Conservation (phyloP, 2,113 vertebrate species). For the Laticauda colubrina region DNA sequence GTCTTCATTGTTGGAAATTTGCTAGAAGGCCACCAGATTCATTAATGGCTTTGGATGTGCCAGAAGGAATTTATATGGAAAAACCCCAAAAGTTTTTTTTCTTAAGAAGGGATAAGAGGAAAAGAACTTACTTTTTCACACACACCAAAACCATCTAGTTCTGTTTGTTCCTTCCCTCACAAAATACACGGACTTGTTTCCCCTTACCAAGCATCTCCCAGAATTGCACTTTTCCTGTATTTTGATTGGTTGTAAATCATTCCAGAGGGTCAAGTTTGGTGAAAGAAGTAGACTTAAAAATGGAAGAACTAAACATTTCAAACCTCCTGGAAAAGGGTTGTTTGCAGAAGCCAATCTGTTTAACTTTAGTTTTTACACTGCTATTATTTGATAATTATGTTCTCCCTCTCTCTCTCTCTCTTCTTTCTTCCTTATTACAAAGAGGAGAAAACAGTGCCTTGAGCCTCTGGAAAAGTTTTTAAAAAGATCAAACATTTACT, state of each 20-base stretch:
- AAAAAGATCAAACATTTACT: background rate
- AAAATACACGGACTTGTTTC: background rate
- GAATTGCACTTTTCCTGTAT: background rate
- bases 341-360: background rate
- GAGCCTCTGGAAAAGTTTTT: background rate
- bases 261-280: background rate
- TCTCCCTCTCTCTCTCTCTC: background rate
- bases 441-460: conserved; percentile 14
- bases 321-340: background rate
- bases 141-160: background rate
- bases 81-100: background rate
- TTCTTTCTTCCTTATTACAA: background rate
- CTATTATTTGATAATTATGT: background rate
- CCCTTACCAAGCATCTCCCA: background rate
- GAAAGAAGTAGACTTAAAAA: background rate
- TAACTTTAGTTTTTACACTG: no score
- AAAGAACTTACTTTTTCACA: background rate
- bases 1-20: background rate
- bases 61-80: background rate
- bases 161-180: background rate
- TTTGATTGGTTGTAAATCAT: background rate
- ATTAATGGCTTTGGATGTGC: background rate
- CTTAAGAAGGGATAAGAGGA: background rate
- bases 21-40: background rate
- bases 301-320: background rate